Evolutionary conservation across 1,140 invertebrate species (phyloP), one percentile per base, ranked within the genome.

Genomic region (Zaprionus camerounensis): DNA sequence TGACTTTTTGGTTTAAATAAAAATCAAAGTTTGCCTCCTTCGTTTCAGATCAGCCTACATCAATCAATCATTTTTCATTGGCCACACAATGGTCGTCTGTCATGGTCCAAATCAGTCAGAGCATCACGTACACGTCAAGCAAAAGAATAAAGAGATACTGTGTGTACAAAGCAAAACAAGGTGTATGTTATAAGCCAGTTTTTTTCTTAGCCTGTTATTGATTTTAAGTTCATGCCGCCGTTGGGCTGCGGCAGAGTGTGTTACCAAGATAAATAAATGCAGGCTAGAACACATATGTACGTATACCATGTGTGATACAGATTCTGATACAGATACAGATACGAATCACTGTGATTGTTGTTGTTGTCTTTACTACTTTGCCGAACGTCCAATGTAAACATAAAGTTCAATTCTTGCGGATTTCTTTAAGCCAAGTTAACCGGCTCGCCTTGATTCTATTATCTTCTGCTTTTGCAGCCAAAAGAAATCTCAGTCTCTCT

Each of bases 31-130:
- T 65, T 69, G 24, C 71, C 31, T 41, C 24, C 70, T 73, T 81
- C 77, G 64, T 70, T 70, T 41, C 75, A 67, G 63, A 85, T 81
- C 80, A 78, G 71, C 59, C 51, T 59, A 76, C 67, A 77, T 82
- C 82, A 79, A 86, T 85, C 82, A 85, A 82, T 82, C 82, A 86
- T 79, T 81, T 81, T 56, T 46, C 64, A 64, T 56, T 51, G 65
- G 28, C 49, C 71, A 24, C 64, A 61, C 65, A 46, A 61, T 73
- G 17, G 36, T 28, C 59, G 62, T 61, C 22, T 51, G 69, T 61
- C 68, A 73, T 62, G 69, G 34, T 46, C 46, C 34, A 63, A 82
- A 82, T 70, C 80, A 62, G 73, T 41, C 64, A 58, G 49, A 81
- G 66, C 53, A 81, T 85, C 71, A 76, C 85, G 82, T 86, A 82